Conservation (phyloP, 2,113 vertebrate species). For the Columba livia region DNA sequence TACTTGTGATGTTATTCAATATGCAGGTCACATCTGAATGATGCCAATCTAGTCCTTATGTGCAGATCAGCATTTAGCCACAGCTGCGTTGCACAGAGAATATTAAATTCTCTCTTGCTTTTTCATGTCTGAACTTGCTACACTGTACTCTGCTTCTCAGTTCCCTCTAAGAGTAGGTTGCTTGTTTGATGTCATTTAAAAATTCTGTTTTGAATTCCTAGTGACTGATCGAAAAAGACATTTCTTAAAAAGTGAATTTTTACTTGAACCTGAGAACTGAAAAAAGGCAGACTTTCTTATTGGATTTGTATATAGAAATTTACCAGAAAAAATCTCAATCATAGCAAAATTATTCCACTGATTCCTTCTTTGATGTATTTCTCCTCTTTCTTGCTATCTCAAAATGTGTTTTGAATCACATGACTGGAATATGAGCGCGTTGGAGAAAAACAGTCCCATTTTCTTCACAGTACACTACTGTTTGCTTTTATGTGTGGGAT, state of each 20-base stretch:
- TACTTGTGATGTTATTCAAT: not conserved
- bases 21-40: constrained; percentile 15
- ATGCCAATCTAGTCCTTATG: constrained; percentile 32
- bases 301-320: not conserved
- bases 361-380: not conserved
- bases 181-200: not conserved
- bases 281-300: not conserved
- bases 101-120: not conserved
- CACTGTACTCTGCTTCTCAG: not conserved
- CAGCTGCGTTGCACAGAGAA: constrained; percentile 13
- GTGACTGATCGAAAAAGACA: not conserved
- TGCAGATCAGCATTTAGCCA: constrained; percentile 41
- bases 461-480: not conserved
- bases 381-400: not conserved
- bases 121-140: constrained; percentile 4
- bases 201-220: not conserved
- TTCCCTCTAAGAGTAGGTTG: not conserved
- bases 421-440: not conserved
- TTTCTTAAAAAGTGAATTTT: not conserved
- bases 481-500: no score
- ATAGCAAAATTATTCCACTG: not conserved
- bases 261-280: not conserved
- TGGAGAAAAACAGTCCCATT: not conserved
- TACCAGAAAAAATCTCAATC: not conserved
- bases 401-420: not conserved